A percentile compares a stretch with the other conserved stretches of the same genome.
Conservation (phyloP, 2,797 vertebrate species). For the Clamator glandarius region DNA sequence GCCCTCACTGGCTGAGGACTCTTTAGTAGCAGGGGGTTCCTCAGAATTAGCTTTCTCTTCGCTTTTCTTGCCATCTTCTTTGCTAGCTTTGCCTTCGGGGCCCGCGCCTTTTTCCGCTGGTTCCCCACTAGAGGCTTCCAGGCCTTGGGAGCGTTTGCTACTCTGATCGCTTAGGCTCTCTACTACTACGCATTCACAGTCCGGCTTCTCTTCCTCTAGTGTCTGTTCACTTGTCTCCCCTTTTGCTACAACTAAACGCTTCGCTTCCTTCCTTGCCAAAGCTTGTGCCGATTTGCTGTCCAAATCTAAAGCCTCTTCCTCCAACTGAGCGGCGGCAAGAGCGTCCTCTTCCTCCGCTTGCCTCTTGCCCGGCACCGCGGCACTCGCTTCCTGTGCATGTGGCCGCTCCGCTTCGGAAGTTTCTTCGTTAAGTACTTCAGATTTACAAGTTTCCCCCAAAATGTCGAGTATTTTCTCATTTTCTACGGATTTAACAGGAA, state of each 20-base stretch:
- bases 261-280: conserved; percentile 81
- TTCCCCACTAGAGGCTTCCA: conserved; percentile 81
- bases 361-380: conserved; percentile 82
- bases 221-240: conserved; percentile 81
- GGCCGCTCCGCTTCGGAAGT: conserved; percentile 82
- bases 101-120: conserved; percentile 85
- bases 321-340: conserved; percentile 80
- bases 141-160: conserved; percentile 83
- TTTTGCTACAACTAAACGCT: conserved; percentile 83
- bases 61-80: conserved; percentile 87
- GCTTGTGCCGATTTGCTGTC: conserved; percentile 80
- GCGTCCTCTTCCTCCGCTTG: conserved; percentile 87
- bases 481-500: conserved; percentile 99
- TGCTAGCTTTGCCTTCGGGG: conserved; percentile 81
- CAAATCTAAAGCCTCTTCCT: conserved; percentile 86
- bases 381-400: conserved; percentile 88
- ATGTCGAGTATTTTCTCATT: conserved; percentile 98
- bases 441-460: conserved; percentile 96
- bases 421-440: conserved; percentile 97
- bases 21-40: conserved; percentile 93
- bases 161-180: conserved; percentile 87
- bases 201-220: conserved; percentile 81
- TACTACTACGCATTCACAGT: conserved; percentile 79
- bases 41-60: conserved; percentile 87
- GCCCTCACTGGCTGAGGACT: conserved; percentile 97